phyloP scores from a whole-genome alignment of 2,888 invertebrate genomes.

The Leucoma salicis region DNA sequence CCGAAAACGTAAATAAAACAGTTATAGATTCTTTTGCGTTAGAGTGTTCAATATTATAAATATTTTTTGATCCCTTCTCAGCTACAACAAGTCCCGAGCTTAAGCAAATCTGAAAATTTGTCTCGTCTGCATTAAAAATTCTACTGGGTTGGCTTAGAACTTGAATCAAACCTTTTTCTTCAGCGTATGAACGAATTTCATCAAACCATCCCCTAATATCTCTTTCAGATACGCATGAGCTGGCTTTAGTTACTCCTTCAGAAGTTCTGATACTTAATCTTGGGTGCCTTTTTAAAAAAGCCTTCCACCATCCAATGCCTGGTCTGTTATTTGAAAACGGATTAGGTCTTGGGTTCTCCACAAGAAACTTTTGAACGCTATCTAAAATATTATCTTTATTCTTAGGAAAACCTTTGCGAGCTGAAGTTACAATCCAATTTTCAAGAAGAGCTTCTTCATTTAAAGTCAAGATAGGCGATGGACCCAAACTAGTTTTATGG shows the following conservation, averaged over 20 bases:
- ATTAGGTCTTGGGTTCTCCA: not conserved
- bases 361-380: conserved; percentile 19
- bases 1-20: no score
- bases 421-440: conserved; percentile 4
- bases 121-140: conserved; percentile 39
- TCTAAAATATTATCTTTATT: no score
- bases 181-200: conserved; percentile 22
- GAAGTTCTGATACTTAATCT: conserved; percentile 20
- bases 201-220: conserved; percentile 41
- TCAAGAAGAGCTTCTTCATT: conserved; percentile 3
- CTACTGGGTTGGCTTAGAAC: no score
- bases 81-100: conserved; percentile 7
- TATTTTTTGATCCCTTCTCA: no score
- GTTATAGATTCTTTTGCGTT: no score
- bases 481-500: conserved; percentile 6
- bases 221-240: conserved; percentile 33
- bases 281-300: conserved; percentile 38
- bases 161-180: conserved; percentile 8
- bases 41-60: no score
- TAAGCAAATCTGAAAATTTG: conserved; percentile 27
- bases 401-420: conserved; percentile 21
- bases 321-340: conserved; percentile 19
- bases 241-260: no score
- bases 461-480: conserved; percentile 1
- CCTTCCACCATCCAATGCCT: conserved; percentile 21